Base-by-base conservation (phyloP, 1,140 invertebrate genomes). In the Trinorchestia longiramus region DNA sequence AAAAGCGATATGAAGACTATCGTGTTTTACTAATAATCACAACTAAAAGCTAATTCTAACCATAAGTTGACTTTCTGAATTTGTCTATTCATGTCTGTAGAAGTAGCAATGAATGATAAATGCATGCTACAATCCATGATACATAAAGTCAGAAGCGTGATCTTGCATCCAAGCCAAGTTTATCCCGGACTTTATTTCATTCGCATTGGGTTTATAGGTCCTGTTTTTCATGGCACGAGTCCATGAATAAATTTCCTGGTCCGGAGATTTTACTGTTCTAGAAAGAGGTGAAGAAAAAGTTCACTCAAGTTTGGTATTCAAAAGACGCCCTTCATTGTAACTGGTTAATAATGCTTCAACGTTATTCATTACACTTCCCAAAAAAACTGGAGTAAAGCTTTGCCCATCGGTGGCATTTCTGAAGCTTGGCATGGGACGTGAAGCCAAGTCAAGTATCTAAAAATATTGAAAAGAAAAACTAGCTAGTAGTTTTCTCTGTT, bases 211-310 rank as follows among this genome's bases (percentile, higher is more conserved):
- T 94, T 94, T 94, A 94, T 94, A 45, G 43, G 44, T 45, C 92
- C 43, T 94, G 92, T 47, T 94, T 94, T 94, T 94, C 92, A 94
- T 44, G 92, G 43, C 92, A 94, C 40, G 92, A 94, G 6, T 94
- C 44, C 92, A 94, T 94, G 92, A 94, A 94, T 94, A 94, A 94
- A 94, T 94, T 94, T 94, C 43, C 44, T 45, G 92, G 92, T 40
- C 43, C 43, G 44, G 43, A 94, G 92, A 94, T 94, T 94, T 94
- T 94, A 94, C 43, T 42, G 43, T 43, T 94, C 40, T 42, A 42
- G 92, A 94, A 94, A 44, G 92, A 94, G 92, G 92, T 94, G 92
- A 42, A 43, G 92, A 94, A 94, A 94, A 47, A 94, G 88, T 41
- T 28, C 62, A 77, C 62, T 77, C 62, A 36, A 1, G 62, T 90